These are phyloP conservation scores for Regulus satrapa DNA, from an alignment of 2,113 vertebrate species.

Conservation along the genomic window DNA sequence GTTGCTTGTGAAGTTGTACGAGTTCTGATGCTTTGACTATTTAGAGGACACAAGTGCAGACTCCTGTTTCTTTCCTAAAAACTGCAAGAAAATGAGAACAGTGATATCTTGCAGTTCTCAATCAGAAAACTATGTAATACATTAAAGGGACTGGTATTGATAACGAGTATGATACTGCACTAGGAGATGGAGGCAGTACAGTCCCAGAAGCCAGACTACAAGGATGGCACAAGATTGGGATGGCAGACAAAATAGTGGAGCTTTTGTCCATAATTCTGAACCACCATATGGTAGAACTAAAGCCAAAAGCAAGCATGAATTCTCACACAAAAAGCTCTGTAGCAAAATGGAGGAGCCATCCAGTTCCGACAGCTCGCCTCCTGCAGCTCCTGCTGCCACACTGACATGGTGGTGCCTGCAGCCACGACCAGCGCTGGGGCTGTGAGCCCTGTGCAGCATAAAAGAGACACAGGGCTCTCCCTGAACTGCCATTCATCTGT, in stretches of 20 bases:
- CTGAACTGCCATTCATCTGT: not conserved
- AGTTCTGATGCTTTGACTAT: not conserved
- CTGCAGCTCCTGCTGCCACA: not conserved
- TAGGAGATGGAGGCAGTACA: not conserved
- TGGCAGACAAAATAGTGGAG: not conserved
- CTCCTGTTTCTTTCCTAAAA: not conserved
- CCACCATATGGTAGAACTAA: not conserved
- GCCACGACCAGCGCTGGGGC: rapidly evolving
- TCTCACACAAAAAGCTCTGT: not conserved
- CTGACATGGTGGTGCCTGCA: rapidly evolving
- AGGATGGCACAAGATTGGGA: not conserved
- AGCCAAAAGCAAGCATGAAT: not conserved
- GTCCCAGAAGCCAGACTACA: not conserved
- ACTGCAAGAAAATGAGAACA: not conserved
- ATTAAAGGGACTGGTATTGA: not conserved
- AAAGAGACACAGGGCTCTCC: not conserved
- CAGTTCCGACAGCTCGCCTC: not conserved
- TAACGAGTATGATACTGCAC: not conserved
- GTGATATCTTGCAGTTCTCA: not conserved
- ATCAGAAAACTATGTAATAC: not conserved
- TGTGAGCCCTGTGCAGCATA: not conserved
- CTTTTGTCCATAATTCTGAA: not conserved
- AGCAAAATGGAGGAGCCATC: not conserved
- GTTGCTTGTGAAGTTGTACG: not conserved
- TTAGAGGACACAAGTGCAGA: not conserved